Evolutionary conservation across 2,113 vertebrate species (phyloP), one percentile per base, ranked within the genome.

Genomic region (Pitta sordida): DNA sequence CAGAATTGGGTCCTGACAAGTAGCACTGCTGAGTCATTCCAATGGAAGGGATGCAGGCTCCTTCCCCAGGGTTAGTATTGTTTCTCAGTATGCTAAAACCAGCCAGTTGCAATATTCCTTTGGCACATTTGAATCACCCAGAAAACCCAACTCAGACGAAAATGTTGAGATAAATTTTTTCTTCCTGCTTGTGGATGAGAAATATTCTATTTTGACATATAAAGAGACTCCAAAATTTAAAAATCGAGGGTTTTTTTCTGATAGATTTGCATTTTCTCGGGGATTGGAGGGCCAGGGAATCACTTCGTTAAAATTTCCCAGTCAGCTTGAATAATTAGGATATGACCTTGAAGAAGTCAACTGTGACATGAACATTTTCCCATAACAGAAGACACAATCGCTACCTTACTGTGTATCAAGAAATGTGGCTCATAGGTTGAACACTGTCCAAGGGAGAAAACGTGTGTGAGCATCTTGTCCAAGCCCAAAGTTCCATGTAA

Each of bases 1-100:
- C 4, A 3, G 19, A 56, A 24, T 30, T 0, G 0, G 10, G 21
- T 62, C 70, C 34, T 23, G 65, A 75, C 69, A 32, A 22, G 65
- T 8, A 11, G 30, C 8, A 22, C 9, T 41, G 83, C 91, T 65
- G 89, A 89, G 53, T 80, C 69, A 73, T 4, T 51, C 51, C 36
- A 56, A 55, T 6, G 32, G 29, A 19, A 69, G 62, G 0, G 2
- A 21, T 9, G 30, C 37, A 9, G 62, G 41, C 29, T 73, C 77
- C 9, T 34, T 71, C 73, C n/a, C 43, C 23, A 0, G 2, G 74
- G 10, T 0, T 68, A 70, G 26, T 46, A 68, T 41, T 76, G 87
- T 73, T 94, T 94, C 86, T 89, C 63, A 36, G 62, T 80, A 69
- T 73, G 49, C 83, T 87, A 89, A 92, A 96, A 82, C 27, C 41